Base-by-base conservation (phyloP, 1,140 invertebrate genomes). In the Cydia amplana region DNA sequence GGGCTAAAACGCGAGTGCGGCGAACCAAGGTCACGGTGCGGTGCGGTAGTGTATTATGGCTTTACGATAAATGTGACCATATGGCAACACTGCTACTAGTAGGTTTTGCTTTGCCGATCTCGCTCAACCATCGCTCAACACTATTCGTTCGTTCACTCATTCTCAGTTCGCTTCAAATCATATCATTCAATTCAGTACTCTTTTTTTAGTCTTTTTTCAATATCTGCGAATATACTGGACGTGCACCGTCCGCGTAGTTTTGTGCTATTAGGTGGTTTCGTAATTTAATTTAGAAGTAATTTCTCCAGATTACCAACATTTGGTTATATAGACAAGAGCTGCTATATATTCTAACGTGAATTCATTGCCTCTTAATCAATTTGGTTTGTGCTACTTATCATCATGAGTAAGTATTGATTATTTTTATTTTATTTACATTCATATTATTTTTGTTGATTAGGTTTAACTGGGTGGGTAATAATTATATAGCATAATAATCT, bases 381-480 rank as follows among this genome's bases (percentile, higher is more conserved):
- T 60, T 60, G 23, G 20, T n/a, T 60, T 23, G 20, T 60, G 20
- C 55, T 60, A 23, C 55, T 10, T 60, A 60, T 23, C n/a, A 23
- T 23, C 55, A 23, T 23, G 55, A 60, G 55, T 60, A 60, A 60
- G 55, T 60, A 60, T 60, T 60, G 55, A 60, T 60, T 60, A 60
- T 60, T 60, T 60, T 60, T 60, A 20, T 20, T 20, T 23, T 60
- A 23, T 60, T 20, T 23, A 12, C 51, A 10, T 18, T 55, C 51
- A 23, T 60, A 60, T 60, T 60, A 60, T 23, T 60, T 20, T 60
- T 20, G 55, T 51, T 23, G 9, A 2, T 60, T 23, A 10, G 18
- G 18, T 60, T 49, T 60, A 18, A 60, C 6, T 51, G 10, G 14
- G 49, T 51, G n/a, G 4, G 18, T 60, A 60, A 18, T 23, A 60